These are phyloP conservation scores for Tapirus terrestris DNA, from an alignment of 2,113 vertebrate species.

Conservation along the genomic window DNA sequence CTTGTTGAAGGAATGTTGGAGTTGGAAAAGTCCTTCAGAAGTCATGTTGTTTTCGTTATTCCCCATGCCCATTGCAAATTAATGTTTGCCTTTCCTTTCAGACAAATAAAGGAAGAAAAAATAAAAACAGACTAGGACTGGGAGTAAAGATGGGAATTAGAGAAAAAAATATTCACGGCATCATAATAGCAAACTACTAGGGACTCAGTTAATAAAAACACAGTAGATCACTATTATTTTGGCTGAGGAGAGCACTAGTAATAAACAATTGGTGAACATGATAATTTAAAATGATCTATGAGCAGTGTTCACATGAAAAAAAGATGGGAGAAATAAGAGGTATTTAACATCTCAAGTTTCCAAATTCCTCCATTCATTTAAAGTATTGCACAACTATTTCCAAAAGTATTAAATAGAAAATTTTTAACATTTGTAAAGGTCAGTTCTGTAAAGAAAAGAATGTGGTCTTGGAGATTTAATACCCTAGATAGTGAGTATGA, in stretches of 20 bases:
- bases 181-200: background rate
- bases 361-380: constrained; percentile 50
- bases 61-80: background rate
- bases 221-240: background rate
- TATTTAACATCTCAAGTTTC: constrained; percentile 37
- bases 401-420: constrained; percentile 32
- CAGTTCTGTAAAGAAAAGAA: constrained; percentile 53
- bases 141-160: background rate
- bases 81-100: constrained; percentile 38
- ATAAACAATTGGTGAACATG: background rate
- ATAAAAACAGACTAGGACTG: background rate
- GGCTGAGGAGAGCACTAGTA: background rate
- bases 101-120: background rate
- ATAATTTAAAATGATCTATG: background rate
- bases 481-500: background rate
- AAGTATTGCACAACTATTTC: constrained; percentile 40
- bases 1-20: background rate
- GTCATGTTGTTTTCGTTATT: background rate
- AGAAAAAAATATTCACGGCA: background rate
- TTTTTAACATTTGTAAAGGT: constrained; percentile 32
- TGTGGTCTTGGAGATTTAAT: constrained; percentile 52
- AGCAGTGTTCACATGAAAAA: background rate
- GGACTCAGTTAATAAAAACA: background rate
- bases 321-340: background rate
- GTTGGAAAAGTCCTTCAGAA: background rate